Conservation (phyloP, 2,797 vertebrate species). For the Vespertilio murinus region DNA sequence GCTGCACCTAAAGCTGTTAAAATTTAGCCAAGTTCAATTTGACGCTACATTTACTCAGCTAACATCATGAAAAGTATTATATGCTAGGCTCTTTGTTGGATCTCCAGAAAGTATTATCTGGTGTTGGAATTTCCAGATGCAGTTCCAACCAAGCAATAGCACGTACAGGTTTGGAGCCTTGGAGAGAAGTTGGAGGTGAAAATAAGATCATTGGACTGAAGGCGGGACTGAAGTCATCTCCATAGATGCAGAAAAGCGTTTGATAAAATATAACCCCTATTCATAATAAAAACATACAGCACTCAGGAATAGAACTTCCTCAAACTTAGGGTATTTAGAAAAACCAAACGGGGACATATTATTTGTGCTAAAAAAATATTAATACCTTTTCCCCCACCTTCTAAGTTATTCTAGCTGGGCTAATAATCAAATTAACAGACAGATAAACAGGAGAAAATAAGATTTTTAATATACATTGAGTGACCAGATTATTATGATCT, state of each 20-base stretch:
- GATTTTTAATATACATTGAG: too few species aligned
- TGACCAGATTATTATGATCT: too few species aligned
- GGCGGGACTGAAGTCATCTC: background rate
- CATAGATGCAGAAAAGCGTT: background rate
- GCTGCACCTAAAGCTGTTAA: background rate
- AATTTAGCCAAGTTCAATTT: conserved; percentile 17
- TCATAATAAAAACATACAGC: background rate
- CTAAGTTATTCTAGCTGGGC: background rate
- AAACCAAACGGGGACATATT: background rate
- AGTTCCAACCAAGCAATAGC: background rate
- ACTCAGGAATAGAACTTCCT: background rate
- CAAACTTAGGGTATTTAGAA: background rate
- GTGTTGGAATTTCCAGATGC: background rate
- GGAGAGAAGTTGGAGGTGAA: background rate
- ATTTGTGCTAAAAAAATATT: background rate
- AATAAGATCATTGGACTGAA: background rate
- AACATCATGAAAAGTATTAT: background rate
- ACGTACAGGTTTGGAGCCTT: background rate
- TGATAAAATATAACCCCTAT: background rate
- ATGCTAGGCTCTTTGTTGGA: background rate
- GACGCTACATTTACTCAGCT: background rate
- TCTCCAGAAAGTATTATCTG: background rate
- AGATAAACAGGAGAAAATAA: background rate
- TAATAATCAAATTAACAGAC: background rate
- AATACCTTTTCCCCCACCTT: background rate